phyloP scores from a whole-genome alignment of 1,140 invertebrate genomes.

The Dryas iulia region DNA sequence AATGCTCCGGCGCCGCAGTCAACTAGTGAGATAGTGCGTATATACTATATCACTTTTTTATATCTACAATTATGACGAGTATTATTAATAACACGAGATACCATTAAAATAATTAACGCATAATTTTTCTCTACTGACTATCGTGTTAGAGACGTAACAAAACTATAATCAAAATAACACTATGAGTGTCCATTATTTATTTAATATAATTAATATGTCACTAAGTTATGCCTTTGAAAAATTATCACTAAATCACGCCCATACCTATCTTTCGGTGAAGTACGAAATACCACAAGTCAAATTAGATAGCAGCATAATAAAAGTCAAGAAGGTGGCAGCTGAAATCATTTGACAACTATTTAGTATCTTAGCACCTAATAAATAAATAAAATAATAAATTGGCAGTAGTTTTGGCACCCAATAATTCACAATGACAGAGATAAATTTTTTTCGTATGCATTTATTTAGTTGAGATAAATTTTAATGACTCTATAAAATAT shows the following conservation, averaged over 20 bases:
- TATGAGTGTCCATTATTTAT: neutral
- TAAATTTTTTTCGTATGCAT: neutral
- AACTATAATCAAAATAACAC: neutral
- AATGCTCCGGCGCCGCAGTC: slow-evolving; percentile 54
- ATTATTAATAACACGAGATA: neutral
- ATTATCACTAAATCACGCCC: slow-evolving; percentile 15
- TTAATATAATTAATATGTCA: slow-evolving; percentile 2
- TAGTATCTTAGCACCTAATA: slow-evolving; percentile 36
- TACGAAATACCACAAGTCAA: slow-evolving; percentile 47
- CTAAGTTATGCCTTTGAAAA: slow-evolving; percentile 13
- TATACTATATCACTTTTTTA: slow-evolving; percentile 2
- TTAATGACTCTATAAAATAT: neutral
- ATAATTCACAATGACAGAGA: slow-evolving; percentile 6
- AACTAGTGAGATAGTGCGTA: slow-evolving; percentile 15
- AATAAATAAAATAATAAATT: slow-evolving; percentile 41
- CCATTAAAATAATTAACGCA: neutral
- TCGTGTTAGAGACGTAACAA: neutral
- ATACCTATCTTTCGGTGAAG: slow-evolving; percentile 23
- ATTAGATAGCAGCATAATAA: slow-evolving; percentile 32
- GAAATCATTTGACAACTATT: slow-evolving; percentile 41
- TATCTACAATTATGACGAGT: slow-evolving; percentile 1
- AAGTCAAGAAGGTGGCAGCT: slow-evolving; percentile 32
- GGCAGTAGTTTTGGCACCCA: slow-evolving; percentile 26
- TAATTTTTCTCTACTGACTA: neutral
- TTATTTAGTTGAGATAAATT: neutral